A percentile compares a stretch with the other conserved stretches of the same genome.
Conservation (phyloP, 2,888 invertebrate genomes). For the Pristionchus maxplancki region DNA sequence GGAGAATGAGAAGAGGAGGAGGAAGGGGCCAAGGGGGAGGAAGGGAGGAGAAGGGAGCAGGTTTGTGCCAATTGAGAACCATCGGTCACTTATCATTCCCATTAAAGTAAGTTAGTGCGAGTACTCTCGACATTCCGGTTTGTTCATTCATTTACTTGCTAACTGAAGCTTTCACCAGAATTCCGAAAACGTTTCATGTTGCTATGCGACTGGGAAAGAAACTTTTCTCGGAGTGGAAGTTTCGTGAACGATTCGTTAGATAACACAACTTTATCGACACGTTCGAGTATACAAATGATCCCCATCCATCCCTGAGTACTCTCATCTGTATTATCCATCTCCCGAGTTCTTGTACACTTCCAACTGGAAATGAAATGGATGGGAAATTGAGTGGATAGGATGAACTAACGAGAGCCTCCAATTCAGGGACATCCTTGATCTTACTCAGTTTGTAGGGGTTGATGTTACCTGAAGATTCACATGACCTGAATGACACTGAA, state of each 20-base stretch:
- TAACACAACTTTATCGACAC: conserved; percentile 26
- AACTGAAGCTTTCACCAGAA: background rate
- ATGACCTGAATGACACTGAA: no score
- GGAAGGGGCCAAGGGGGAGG: background rate
- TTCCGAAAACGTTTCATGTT: background rate
- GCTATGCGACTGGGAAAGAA: background rate
- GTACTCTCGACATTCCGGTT: conserved; percentile 1
- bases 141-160: background rate
- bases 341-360: conserved; percentile 50
- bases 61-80: conserved; percentile 15
- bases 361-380: conserved; percentile 29
- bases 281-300: background rate
- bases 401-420: conserved; percentile 61
- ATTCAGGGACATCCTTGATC: conserved; percentile 61
- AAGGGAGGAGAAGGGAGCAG: background rate
- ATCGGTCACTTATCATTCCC: conserved; percentile 24
- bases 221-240: background rate
- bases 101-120: background rate
- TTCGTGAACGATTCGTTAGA: background rate
- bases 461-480: no score
- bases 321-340: background rate
- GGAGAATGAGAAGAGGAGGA: background rate
- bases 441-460: conserved; percentile 69
- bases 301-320: background rate
- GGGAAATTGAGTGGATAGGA: background rate